Evolutionary conservation across 2,888 invertebrate genomes (phyloP).

Genomic region (Lypha dubia): DNA sequence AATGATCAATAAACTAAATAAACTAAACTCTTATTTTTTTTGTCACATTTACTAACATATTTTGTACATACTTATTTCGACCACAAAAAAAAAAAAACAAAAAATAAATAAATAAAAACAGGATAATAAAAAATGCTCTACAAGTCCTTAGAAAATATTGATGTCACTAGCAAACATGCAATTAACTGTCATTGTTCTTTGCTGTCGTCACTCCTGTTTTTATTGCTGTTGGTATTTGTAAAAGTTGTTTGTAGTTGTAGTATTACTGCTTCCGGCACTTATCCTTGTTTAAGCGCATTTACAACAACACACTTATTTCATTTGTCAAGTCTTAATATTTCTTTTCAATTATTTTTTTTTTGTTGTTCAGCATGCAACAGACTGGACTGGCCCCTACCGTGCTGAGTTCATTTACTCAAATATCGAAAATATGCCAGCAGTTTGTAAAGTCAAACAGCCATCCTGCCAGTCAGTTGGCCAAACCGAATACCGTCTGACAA

Average conservation of each 20-base stretch:
- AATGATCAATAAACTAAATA: background rate
- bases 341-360: slow-evolving; percentile 30
- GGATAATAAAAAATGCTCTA: background rate
- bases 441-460: slow-evolving; percentile 16
- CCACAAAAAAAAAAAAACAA: too few species aligned
- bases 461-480: background rate
- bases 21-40: too few species aligned
- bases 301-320: slow-evolving; percentile 44
- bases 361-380: background rate
- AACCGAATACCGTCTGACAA: slow-evolving; percentile 11
- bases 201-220: slow-evolving; percentile 16
- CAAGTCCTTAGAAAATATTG: slow-evolving; percentile 54
- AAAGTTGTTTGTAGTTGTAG: slow-evolving; percentile 28
- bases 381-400: slow-evolving; percentile 5
- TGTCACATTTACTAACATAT: background rate
- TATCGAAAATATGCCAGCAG: slow-evolving; percentile 35
- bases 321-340: slow-evolving; percentile 54
- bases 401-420: slow-evolving; percentile 18
- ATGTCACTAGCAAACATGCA: slow-evolving; percentile 57
- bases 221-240: slow-evolving; percentile 4
- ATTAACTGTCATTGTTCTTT: slow-evolving; percentile 50
- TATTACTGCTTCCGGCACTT: slow-evolving; percentile 68
- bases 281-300: slow-evolving; percentile 64
- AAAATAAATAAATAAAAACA: too few species aligned
- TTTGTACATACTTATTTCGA: background rate